These are phyloP conservation scores for Diarsia rubi DNA, from an alignment of 2,888 invertebrate genomes.

Conservation along the genomic window DNA sequence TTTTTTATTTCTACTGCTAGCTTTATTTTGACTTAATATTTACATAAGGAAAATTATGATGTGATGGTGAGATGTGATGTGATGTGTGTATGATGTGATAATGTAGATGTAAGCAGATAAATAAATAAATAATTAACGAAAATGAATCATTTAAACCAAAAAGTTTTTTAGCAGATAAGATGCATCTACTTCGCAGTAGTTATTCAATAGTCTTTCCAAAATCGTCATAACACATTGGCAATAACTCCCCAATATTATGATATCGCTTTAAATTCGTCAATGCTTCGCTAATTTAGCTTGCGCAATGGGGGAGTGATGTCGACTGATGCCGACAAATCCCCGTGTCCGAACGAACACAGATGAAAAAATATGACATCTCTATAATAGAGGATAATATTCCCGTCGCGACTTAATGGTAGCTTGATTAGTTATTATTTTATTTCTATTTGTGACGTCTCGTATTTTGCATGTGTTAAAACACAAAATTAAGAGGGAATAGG, in stretches of 20 bases:
- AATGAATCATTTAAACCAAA: neutral
- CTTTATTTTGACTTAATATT: neutral
- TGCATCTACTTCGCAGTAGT: too few species aligned
- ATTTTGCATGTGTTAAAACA: neutral
- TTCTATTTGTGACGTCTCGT: slow-evolving; percentile 12
- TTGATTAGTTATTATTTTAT: slow-evolving; percentile 60
- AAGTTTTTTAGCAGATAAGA: too few species aligned
- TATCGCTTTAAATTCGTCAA: slow-evolving; percentile 80
- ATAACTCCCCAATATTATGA: slow-evolving; percentile 63
- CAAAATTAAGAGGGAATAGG: neutral
- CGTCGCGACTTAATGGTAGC: slow-evolving; percentile 47
- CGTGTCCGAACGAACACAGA: slow-evolving; percentile 61
- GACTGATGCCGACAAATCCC: slow-evolving; percentile 56
- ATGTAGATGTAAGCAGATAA: too few species aligned
- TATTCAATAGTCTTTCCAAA: neutral
- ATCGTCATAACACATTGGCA: slow-evolving; percentile 41
- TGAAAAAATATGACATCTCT: slow-evolving; percentile 82
- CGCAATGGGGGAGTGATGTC: slow-evolving; percentile 62
- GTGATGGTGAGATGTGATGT: too few species aligned
- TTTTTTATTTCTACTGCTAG: too few species aligned
- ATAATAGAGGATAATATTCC: slow-evolving; percentile 71
- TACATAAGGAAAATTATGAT: too few species aligned
- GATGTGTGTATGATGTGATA: too few species aligned
- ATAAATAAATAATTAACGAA: neutral
- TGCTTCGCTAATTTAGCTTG: slow-evolving; percentile 79